Percentiles rank a stretch among this genome's conserved stretches.
These are phyloP conservation scores for Diaperis boleti DNA, from an alignment of 2,888 invertebrate species.

Conservation along the genomic window DNA sequence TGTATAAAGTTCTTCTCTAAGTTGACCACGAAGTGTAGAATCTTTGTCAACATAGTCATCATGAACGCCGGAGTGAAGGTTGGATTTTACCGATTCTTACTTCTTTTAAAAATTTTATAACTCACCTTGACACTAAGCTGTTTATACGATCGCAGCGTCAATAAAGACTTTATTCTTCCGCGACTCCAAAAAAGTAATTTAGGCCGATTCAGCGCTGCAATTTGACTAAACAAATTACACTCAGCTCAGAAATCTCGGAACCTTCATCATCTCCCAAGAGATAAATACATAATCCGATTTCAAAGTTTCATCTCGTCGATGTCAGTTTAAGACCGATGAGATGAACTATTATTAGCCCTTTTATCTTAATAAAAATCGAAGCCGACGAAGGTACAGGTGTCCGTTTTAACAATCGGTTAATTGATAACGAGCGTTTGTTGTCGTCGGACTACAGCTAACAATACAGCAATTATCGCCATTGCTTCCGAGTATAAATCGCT, in stretches of 20 bases:
- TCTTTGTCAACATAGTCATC: no score
- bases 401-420: neutral
- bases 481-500: conserved; percentile 4
- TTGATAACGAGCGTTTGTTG: neutral
- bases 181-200: no score
- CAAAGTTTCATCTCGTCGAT: neutral
- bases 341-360: neutral
- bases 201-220: neutral
- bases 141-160: no score
- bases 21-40: no score
- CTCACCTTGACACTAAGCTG: no score
- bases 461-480: conserved; percentile 5
- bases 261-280: neutral
- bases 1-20: no score
- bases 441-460: neutral
- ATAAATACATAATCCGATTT: conserved; percentile 3
- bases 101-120: no score
- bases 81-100: no score
- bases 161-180: no score
- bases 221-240: neutral
- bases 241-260: neutral
- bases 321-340: neutral
- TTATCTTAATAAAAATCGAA: neutral
- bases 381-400: no score
- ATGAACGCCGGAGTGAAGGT: no score